A percentile compares a stretch with the other conserved stretches of the same genome.
Conservation (phyloP, 2,888 invertebrate genomes). For the Drosophila differens region DNA sequence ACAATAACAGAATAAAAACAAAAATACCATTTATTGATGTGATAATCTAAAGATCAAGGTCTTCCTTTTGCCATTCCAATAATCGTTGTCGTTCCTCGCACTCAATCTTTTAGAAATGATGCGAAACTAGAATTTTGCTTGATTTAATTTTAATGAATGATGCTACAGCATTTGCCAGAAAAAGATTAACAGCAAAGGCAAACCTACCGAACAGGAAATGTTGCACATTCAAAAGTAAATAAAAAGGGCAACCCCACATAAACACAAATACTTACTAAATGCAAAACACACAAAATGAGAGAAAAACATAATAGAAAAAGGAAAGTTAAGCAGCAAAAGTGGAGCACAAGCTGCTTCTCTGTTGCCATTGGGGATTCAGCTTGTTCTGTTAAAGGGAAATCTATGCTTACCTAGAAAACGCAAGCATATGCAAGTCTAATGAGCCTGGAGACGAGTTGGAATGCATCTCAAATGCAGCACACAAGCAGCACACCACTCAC, state of each 20-base stretch:
- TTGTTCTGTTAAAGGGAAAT: slow-evolving; percentile 41
- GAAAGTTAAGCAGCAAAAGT: slow-evolving; percentile 66
- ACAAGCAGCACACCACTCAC: slow-evolving; percentile 35
- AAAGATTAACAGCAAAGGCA: slow-evolving; percentile 37
- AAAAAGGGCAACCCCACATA: background rate
- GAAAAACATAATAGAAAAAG: background rate
- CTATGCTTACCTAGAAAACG: slow-evolving; percentile 30
- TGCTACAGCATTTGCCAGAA: slow-evolving; percentile 22
- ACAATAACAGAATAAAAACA: slow-evolving; percentile 28
- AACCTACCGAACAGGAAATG: slow-evolving; percentile 52
- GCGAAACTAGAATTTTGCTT: slow-evolving; percentile 70
- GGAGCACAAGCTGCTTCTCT: slow-evolving; percentile 51
- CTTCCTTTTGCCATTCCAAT: slow-evolving; percentile 77
- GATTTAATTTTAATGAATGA: slow-evolving; percentile 39
- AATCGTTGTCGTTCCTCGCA: slow-evolving; percentile 23
- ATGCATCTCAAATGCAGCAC: slow-evolving; percentile 41
- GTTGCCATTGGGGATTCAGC: slow-evolving; percentile 56
- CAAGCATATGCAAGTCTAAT: slow-evolving; percentile 68
- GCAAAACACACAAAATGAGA: background rate
- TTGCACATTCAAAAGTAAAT: slow-evolving; percentile 19
- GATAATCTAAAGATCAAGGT: slow-evolving; percentile 80
- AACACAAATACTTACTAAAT: background rate
- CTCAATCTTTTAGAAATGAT: slow-evolving; percentile 27
- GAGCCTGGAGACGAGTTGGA: slow-evolving; percentile 34
- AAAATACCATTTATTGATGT: slow-evolving; percentile 76